phyloP scores from a whole-genome alignment of 2,797 vertebrate genomes.

The Pempheris klunzingeri region DNA sequence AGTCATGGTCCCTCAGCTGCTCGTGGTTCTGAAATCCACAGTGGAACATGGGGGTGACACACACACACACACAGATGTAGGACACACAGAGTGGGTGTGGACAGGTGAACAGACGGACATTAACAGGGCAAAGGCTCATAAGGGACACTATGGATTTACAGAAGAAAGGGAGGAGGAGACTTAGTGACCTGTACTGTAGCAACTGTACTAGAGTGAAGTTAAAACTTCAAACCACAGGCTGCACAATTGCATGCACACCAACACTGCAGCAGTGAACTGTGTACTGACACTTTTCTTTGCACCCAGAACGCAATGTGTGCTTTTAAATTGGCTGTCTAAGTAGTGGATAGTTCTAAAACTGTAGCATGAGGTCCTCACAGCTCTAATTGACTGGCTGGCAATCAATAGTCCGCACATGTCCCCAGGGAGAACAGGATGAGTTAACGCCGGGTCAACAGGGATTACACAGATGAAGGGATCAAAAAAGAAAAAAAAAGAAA shows the following conservation, averaged over 20 bases:
- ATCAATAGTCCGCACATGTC: constrained; percentile 65
- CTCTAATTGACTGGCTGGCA: constrained; percentile 49
- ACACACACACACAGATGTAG: constrained; percentile 30
- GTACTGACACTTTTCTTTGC: no score
- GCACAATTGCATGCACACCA: neutral
- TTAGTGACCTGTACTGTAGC: constrained; percentile 43
- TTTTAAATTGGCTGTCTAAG: no score
- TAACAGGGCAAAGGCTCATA: constrained; percentile 61
- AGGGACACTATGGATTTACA: constrained; percentile 71
- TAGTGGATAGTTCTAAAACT: constrained; percentile 18
- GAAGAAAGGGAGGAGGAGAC: constrained; percentile 50
- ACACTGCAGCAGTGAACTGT: neutral
- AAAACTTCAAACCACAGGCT: constrained; percentile 4
- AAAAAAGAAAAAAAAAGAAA: constrained; percentile 29
- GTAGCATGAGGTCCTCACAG: constrained; percentile 34
- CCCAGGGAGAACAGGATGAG: constrained; percentile 47
- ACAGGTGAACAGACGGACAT: constrained; percentile 39
- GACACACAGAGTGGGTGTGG: constrained; percentile 3
- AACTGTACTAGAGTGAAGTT: neutral
- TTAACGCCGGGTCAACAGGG: constrained; percentile 52
- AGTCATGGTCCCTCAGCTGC: constrained; percentile 92
- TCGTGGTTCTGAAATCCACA: constrained; percentile 90
- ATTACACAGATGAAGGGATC: constrained; percentile 64
- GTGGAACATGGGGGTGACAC: constrained; percentile 53
- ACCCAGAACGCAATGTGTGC: no score